A percentile compares a stretch with the other conserved stretches of the same genome.
phyloP scores from a whole-genome alignment of 2,113 vertebrate species.

The Atractosteus spatula region DNA sequence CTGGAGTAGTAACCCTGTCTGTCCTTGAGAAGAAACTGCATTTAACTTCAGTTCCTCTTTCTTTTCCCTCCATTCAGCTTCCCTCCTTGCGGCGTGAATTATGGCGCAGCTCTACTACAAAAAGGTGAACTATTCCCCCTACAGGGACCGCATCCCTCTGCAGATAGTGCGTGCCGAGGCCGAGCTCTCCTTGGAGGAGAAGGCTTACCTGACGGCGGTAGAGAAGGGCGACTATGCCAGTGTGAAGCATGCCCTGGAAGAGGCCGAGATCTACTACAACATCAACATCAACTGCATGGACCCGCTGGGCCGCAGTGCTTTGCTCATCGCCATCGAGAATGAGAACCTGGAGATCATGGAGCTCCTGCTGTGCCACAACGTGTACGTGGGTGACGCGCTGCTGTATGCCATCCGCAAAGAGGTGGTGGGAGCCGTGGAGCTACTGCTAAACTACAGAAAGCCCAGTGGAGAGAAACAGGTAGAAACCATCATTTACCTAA shows the following conservation, averaged over 20 bases:
- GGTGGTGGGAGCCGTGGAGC: conserved; percentile 93
- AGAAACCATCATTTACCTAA: conserved; percentile 6
- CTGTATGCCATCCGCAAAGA: conserved; percentile 95
- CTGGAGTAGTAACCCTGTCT: too few relatives aligned
- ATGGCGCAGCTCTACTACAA: conserved; percentile 98
- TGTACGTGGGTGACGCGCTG: conserved; percentile 93
- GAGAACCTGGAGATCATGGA: conserved; percentile 98
- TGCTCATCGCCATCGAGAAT: conserved; percentile 96
- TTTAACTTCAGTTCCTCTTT: too few relatives aligned
- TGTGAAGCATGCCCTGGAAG: conserved; percentile 91
- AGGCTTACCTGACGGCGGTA: conserved; percentile 88
- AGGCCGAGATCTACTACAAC: conserved; percentile 98
- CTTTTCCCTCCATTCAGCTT: too few relatives aligned
- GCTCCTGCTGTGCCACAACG: conserved; percentile 84
- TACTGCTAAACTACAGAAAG: conserved; percentile 93
- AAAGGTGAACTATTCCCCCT: conserved; percentile 82
- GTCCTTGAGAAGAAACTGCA: too few relatives aligned
- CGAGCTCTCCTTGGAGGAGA: conserved; percentile 88
- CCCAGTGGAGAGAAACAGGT: conserved; percentile 97
- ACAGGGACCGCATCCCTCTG: conserved; percentile 92
- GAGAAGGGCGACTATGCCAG: conserved; percentile 95
- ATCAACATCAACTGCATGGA: conserved; percentile 99
- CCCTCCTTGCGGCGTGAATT: conserved; percentile 31
- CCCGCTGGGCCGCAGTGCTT: conserved; percentile 93
- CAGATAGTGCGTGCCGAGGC: conserved; percentile 92